A percentile compares a stretch with the other conserved stretches of the same genome.
Evolutionary conservation across 2,888 invertebrate genomes (phyloP).

Genomic region (Thera obeliscata): DNA sequence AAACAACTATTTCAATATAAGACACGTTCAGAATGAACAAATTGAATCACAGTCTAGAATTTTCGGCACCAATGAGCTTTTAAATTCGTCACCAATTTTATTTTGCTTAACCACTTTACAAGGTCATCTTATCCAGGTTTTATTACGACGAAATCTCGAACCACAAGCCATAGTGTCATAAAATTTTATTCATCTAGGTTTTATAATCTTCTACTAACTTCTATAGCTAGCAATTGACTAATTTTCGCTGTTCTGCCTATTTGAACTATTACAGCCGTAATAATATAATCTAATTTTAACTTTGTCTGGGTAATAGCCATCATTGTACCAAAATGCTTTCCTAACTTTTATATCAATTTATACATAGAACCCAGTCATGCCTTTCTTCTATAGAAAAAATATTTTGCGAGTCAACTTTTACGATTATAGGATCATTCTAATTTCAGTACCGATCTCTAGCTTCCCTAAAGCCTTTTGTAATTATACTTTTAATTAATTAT

Average conservation of each 20-base stretch:
- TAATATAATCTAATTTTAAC: slow-evolving; percentile 68
- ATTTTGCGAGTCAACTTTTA: slow-evolving; percentile 67
- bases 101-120: slow-evolving; percentile 61
- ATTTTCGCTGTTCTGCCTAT: slow-evolving; percentile 74
- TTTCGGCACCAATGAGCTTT: slow-evolving; percentile 83
- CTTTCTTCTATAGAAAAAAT: slow-evolving; percentile 78
- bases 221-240: slow-evolving; percentile 84
- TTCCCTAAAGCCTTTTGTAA: slow-evolving; percentile 73
- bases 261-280: slow-evolving; percentile 75
- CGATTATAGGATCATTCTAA: slow-evolving; percentile 70
- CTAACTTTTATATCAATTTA: slow-evolving; percentile 58
- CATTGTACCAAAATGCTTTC: slow-evolving; percentile 73
- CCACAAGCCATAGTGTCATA: slow-evolving; percentile 74
- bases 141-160: slow-evolving; percentile 60
- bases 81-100: slow-evolving; percentile 79
- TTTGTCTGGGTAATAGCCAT: slow-evolving; percentile 72
- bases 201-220: slow-evolving; percentile 67
- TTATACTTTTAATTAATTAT: slow-evolving; percentile 69
- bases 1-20: slow-evolving; percentile 84
- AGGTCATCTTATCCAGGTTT: slow-evolving; percentile 60
- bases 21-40: slow-evolving; percentile 83
- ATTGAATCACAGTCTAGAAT: slow-evolving; percentile 84
- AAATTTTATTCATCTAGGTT: slow-evolving; percentile 66
- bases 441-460: slow-evolving; percentile 81
- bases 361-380: slow-evolving; percentile 68